Evolutionary conservation across 2,113 vertebrate species (phyloP), one percentile per base, ranked within the genome.

Genomic region (Neopipo cinnamomea): DNA sequence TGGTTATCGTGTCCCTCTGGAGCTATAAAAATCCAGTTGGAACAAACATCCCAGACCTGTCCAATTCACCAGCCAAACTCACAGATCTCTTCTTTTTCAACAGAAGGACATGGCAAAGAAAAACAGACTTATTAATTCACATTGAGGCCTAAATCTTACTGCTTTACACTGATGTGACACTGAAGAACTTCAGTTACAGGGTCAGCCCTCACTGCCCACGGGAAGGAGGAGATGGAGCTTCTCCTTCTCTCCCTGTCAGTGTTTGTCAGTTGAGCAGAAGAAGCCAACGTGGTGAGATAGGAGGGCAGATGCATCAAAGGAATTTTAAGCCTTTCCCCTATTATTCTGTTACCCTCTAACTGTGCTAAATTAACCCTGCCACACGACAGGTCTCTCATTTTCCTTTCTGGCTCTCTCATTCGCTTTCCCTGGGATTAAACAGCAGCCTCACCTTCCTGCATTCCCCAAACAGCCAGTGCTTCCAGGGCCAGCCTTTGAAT

Each of bases 381-480:
- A 49, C 81, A 31, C 4, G 13, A 50, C 39, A 49, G 66, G 39
- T 12, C 88, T 61, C 56, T 71, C 17, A 3, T 44, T 71, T 31
- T 15, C 66, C 63, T 75, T 49, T 24, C 31, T 55, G 78, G 13
- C 59, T 65, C 21, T 21, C 70, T 55, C 19, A 3, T 22, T 27
- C 28, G 39, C 79, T 75, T 87, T 82, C 74, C 75, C 35, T 53
- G 75, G 79, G 74, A 50, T 17, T 20, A 53, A 47, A 3, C 3
- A 81, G 49, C 95, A 97, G 89, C 75, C n/a, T 58, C 33, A n/a
- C 63, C 59, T 56, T 50, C 79, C 96, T 95, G 73, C 46, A 39
- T 44, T 86, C 88, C 66, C 73, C 55, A 39, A 59, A 42, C 14
- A 70, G 61, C 49, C 91, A 39, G 47, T 33, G 76, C 88, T 31